These are phyloP conservation scores for Baccha elongata DNA, from an alignment of 2,888 invertebrate species.

Conservation along the genomic window DNA sequence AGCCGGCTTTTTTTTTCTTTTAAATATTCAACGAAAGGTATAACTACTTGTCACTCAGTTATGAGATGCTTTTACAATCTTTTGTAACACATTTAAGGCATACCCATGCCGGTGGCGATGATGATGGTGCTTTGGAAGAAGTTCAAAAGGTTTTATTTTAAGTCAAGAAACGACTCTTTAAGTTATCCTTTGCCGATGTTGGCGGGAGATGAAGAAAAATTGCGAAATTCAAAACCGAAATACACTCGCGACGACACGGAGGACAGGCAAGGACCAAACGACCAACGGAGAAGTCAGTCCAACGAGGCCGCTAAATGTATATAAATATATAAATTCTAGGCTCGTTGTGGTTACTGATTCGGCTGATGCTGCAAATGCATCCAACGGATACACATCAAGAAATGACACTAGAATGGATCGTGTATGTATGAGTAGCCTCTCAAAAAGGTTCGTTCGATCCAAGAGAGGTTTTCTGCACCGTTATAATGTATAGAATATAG, in stretches of 20 bases:
- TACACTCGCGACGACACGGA: conserved; percentile 53
- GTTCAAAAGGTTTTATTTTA: conserved; percentile 28
- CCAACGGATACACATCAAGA: conserved; percentile 67
- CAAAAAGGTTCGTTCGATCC: conserved; percentile 60
- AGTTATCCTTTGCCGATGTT: conserved; percentile 32
- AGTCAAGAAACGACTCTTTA: conserved; percentile 23
- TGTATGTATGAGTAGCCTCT: conserved; percentile 61
- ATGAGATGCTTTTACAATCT: conserved; percentile 31
- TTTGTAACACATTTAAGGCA: conserved; percentile 44
- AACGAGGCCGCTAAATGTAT: conserved; percentile 58
- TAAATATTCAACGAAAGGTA: conserved; percentile 27
- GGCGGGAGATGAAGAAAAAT: conserved; percentile 38
- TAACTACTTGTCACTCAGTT: conserved; percentile 41
- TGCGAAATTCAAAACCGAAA: conserved; percentile 66
- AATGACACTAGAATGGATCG: conserved; percentile 69
- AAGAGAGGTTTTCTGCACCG: conserved; percentile 64
- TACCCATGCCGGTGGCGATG: conserved; percentile 25
- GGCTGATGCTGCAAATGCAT: conserved; percentile 67
- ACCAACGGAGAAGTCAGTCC: conserved; percentile 39
- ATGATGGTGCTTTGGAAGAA: conserved; percentile 12
- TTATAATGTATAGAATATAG: conserved; percentile 65
- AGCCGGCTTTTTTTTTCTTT: conserved; percentile 48
- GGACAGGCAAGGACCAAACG: conserved; percentile 50
- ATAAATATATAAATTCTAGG: conserved; percentile 66
- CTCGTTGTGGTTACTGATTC: conserved; percentile 58